Evolutionary conservation across 2,113 vertebrate genomes (phyloP), one percentile per base, ranked within the genome.

Genomic region (Helogale parvula): DNA sequence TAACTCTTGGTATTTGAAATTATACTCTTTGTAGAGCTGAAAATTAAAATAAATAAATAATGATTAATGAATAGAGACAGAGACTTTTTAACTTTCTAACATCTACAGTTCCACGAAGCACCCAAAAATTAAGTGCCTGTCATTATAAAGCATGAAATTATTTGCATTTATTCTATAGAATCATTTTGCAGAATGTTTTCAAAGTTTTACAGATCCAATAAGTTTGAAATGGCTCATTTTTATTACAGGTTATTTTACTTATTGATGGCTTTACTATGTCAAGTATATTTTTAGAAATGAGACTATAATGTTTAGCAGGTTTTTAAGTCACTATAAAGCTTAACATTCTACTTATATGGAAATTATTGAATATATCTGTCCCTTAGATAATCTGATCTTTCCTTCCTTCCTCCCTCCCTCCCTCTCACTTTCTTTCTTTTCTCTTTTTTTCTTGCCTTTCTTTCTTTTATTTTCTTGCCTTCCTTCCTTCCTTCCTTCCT

Each of bases 31-130:
- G 11, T 60, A 92, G 29, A 68, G 35, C 38, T 69, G 88, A 27
- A 90, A 84, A 93, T 95, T 80, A 66, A 92, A 92, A 82, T 23
- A 90, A 16, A 45, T 63, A 66, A 71, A 80, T 41, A 97, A 47
- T 72, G 11, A 94, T 94, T 47, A 90, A 69, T 71, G 50, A 80
- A 38, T 47, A 74, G 0, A 89, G 8, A 86, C 7, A 77, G 5
- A 71, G 11, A 10, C 45, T 50, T 72, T 71, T 72, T 52, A 47
- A 93, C 5, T 63, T 95, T 68, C 15, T 52, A 33, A 87, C 35
- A 57, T 57, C 60, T 69, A 14, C 45, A 77, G 12, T 63, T 85
- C 16, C 23, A 65, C 84, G 23, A 93, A 82, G n/a, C 27, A 19
- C 31, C 8, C 29, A 88, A 88, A 68, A 88, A 93, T 79, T 77